Evolutionary conservation across 2,888 invertebrate genomes (phyloP), one percentile per base, ranked within the genome.

Genomic region (Pilophorus perplexus): DNA sequence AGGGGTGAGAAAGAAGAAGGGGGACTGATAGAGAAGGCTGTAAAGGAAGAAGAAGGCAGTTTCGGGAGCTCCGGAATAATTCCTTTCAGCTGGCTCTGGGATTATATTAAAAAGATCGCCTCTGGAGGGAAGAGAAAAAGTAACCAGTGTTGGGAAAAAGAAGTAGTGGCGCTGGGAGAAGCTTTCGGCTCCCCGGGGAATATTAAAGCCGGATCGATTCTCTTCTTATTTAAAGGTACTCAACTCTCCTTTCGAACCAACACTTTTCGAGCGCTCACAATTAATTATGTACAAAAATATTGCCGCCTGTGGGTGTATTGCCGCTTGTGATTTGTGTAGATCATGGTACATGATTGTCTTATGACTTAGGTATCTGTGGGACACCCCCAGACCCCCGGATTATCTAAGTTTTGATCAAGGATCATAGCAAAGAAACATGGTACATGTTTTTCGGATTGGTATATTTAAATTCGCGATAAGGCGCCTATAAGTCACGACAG

Each of bases 71-170:
- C n/a, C 55, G 38, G 55, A 55, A 55, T 55, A 55, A 38, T 55
- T 60, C 60, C 44, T 42, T 44, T 62, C 18, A 33, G 25, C 44
- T 44, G n/a, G 22, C 27, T 27, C 20, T 12, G 22, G 60, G 62
- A 62, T 62, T 62, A 62, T 62, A 62, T 62, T 62, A 48, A 48
- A 62, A 62, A 62, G 46, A 59, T 59, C 59, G 59, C 42, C 59
- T n/a, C n/a, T n/a, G n/a, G n/a, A n/a, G n/a, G n/a, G 23, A 59
- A 42, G 59, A 42, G 42, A 59, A 42, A 22, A 40, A 23, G 57
- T 40, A 40, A n/a, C n/a, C n/a, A n/a, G n/a, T n/a, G n/a, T 8
- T 12, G 33, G 33, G 33, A 6, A 12, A 12, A 33, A 12, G 33
- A 33, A 6, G 33, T 6, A 33, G 33, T 6, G 33, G 6, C 6